Conservation (phyloP, 2,888 invertebrate species). For the Molorchus minor region DNA sequence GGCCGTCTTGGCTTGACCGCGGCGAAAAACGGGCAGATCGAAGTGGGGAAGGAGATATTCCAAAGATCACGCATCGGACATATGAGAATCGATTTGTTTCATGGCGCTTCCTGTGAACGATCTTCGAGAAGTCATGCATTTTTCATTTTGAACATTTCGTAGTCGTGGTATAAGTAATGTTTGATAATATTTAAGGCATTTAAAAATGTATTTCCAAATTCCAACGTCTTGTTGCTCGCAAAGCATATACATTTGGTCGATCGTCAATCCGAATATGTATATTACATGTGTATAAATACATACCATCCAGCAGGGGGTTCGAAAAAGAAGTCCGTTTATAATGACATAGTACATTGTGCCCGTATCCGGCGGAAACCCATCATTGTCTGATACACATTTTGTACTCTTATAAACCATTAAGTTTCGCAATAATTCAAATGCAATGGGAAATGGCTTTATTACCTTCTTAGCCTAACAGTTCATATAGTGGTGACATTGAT, state of each 20-base stretch:
- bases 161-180: too few species aligned
- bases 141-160: too few species aligned
- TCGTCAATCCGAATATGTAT: conserved; percentile 8
- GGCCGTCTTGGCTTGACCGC: conserved; percentile 55
- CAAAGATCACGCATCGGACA: too few species aligned
- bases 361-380: conserved; percentile 30
- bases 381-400: conserved; percentile 33
- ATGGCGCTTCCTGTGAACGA: too few species aligned
- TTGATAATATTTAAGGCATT: too few species aligned
- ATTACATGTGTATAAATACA: background rate
- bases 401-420: conserved; percentile 27
- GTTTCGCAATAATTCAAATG: conserved; percentile 11
- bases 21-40: conserved; percentile 40
- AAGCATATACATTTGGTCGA: conserved; percentile 11
- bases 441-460: background rate
- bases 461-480: too few species aligned
- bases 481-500: too few species aligned
- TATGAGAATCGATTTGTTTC: too few species aligned
- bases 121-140: too few species aligned
- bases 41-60: too few species aligned
- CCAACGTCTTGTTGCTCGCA: background rate
- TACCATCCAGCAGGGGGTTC: conserved; percentile 23
- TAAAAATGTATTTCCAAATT: too few species aligned
- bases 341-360: conserved; percentile 22
- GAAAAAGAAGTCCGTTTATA: conserved; percentile 32